Evolutionary conservation across 2,888 invertebrate species (phyloP), one percentile per base, ranked within the genome.

Genomic region (Stramonita haemastoma): DNA sequence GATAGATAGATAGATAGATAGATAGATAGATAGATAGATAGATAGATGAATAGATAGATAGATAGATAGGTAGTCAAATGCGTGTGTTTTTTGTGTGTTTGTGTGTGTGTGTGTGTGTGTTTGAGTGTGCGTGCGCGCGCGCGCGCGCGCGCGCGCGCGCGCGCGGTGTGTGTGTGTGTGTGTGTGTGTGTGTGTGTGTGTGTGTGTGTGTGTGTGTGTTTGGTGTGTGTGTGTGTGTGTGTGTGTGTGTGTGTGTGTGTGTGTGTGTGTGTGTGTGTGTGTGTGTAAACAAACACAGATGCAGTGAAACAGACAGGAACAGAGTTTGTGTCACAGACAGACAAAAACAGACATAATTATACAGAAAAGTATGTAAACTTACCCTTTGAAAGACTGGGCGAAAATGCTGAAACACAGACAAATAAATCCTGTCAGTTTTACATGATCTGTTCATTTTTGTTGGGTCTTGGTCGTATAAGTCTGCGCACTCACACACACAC

Each of bases 401-500:
- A 17, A 79, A 34, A 32, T 79, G 32, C 34, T 79, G 32, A 19
- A 19, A 19, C 1, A 19, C 60, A 60, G 15, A 60, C 22, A 60
- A 60, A 19, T 8, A 22, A 60, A 8, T 60, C 22, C 60, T 22
- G 22, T 60, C 13, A 60, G 15, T 60, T 60, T 8, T 60, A 60
- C 60, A 60, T 60, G 46, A 11, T 70, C 22, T 26, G 13, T 5
- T 70, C 22, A 19, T 26, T 70, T 26, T 70, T 26, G 17, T 26
- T 70, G 19, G 5, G 19, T 17, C 11, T 8, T 60, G 46, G n/a
- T 26, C 22, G 5, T 70, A 5, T 70, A 5, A 5, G 19, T 70
- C 70, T 70, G 22, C 26, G 73, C 36, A 73, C 70, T 73, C 36
- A 87, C 70, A 73, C 70, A 87, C 32, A 87, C 57, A 70, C 34